Evolutionary conservation across 1,140 invertebrate genomes (phyloP).

Genomic region (Leptopilina boulardi): DNA sequence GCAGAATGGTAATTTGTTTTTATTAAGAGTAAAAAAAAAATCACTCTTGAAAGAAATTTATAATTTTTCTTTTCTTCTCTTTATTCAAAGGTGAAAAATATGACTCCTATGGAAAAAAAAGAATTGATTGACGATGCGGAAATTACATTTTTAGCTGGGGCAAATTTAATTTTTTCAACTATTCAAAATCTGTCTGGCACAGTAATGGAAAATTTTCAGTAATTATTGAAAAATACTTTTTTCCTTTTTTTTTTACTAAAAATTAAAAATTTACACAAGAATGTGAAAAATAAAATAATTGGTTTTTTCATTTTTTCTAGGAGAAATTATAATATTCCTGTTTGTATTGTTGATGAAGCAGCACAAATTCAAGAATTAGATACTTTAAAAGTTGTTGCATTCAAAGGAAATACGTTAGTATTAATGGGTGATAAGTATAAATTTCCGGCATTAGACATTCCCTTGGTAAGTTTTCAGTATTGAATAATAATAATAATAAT

Average conservation of each 20-base stretch:
- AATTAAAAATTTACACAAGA: too few species aligned
- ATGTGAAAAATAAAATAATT: neutral
- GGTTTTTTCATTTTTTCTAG: neutral
- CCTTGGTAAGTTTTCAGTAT: neutral
- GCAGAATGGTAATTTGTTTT: neutral
- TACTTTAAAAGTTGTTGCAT: neutral
- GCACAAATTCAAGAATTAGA: neutral
- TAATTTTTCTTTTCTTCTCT: neutral
- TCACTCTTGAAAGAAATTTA: neutral
- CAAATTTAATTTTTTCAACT: neutral
- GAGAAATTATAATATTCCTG: neutral
- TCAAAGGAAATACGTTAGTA: neutral
- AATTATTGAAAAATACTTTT: neutral
- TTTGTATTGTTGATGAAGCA: slow-evolving; percentile 4
- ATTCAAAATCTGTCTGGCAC: neutral
- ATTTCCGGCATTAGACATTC: neutral
- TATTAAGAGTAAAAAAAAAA: neutral
- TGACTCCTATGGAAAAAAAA: neutral
- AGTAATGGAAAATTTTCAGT: slow-evolving; percentile 5
- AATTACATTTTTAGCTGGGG: neutral
- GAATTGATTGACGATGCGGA: neutral
- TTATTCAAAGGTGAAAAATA: neutral
- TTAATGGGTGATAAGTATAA: neutral
- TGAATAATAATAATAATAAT: too few species aligned
- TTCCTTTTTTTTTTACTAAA: neutral